Evolutionary conservation across 2,888 invertebrate species (phyloP).

Genomic region (Teinopalpus imperialis): DNA sequence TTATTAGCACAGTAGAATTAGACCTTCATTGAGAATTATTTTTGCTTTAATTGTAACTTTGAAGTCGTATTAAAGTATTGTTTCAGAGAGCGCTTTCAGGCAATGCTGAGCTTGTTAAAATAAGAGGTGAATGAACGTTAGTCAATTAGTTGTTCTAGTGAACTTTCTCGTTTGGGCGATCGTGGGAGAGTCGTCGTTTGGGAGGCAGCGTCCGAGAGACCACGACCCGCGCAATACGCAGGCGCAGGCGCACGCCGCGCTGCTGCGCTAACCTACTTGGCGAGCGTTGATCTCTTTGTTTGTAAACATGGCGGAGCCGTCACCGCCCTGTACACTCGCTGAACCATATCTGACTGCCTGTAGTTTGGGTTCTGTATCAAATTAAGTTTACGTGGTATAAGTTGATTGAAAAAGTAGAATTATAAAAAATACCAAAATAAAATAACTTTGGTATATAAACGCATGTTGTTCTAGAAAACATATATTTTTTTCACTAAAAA

Average conservation of each 20-base stretch:
- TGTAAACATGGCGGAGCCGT: constrained; percentile 75
- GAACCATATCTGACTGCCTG: constrained; percentile 16
- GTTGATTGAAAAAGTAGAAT: too few relatives aligned
- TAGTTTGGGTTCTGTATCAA: constrained; percentile 18
- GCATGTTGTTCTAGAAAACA: too few relatives aligned
- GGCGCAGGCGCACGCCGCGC: constrained; percentile 42
- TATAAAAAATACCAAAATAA: too few relatives aligned
- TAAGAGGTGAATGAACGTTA: constrained; percentile 20
- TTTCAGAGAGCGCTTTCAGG: background rate
- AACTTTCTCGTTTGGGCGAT: constrained; percentile 25
- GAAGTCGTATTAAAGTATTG: too few relatives aligned
- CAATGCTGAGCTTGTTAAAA: background rate
- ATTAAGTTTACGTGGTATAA: too few relatives aligned
- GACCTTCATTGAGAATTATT: background rate
- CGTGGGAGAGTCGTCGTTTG: constrained; percentile 25
- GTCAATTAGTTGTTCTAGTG: constrained; percentile 21
- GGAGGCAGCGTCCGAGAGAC: constrained; percentile 34
- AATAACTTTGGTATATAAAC: too few relatives aligned
- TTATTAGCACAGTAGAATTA: background rate
- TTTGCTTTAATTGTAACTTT: too few relatives aligned
- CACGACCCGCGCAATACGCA: constrained; percentile 64
- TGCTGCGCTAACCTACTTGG: constrained; percentile 76
- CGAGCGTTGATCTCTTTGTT: constrained; percentile 81
- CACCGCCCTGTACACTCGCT: constrained; percentile 33
- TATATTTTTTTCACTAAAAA: too few relatives aligned